Conservation (phyloP, 2,888 invertebrate genomes). For the Lamellibrachia satsuma region DNA sequence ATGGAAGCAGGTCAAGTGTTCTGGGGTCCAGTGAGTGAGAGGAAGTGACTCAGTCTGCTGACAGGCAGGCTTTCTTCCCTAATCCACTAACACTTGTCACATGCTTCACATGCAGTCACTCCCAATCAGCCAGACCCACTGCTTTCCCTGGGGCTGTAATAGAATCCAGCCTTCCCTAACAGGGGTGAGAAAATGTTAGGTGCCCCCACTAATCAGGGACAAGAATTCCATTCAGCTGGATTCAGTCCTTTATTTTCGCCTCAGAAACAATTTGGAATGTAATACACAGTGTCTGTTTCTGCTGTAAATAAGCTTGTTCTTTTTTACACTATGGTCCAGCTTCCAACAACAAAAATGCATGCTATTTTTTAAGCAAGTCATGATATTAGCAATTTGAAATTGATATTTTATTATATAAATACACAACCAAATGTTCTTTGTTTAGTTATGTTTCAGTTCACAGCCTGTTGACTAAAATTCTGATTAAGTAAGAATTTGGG, state of each 20-base stretch:
- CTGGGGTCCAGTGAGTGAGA: not conserved
- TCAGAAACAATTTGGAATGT: not conserved
- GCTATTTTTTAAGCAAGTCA: not conserved
- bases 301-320: not conserved
- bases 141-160: not conserved
- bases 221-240: not conserved
- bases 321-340: not conserved
- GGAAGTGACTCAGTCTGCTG: not conserved
- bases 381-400: not conserved
- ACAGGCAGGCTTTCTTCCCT: slow-evolving; percentile 6
- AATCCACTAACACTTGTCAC: slow-evolving; percentile 11
- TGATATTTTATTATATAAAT: not conserved
- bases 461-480: not conserved
- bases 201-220: not conserved
- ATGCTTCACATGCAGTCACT: not conserved
- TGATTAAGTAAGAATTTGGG: too few relatives aligned
- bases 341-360: not conserved
- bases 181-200: not conserved
- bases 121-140: not conserved
- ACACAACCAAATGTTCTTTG: not conserved
- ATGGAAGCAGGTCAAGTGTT: not conserved
- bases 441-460: not conserved
- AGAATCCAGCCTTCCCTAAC: not conserved
- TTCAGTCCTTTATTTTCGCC: not conserved
- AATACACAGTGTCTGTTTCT: not conserved